phyloP scores from a whole-genome alignment of 2,113 vertebrate genomes.

The Brachyhypopomus gauderio region DNA sequence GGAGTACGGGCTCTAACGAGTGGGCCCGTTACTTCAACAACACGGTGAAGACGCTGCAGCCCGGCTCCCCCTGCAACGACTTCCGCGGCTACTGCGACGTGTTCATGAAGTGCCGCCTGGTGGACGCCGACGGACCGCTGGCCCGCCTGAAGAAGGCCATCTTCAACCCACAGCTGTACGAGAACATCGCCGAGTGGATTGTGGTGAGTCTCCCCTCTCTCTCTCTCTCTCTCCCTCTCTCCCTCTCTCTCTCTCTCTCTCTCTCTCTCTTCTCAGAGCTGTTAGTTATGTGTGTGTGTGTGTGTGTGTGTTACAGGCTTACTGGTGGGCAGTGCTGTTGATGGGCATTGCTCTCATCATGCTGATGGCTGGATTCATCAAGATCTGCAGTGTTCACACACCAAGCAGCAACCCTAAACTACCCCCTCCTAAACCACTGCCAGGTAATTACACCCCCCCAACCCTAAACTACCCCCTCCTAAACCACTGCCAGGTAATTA shows the following conservation, averaged over 20 bases:
- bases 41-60: constrained; percentile 85
- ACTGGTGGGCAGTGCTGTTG: constrained; percentile 97
- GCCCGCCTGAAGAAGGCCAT: constrained; percentile 96
- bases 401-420: constrained; percentile 98
- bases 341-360: constrained; percentile 98
- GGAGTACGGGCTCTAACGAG: constrained; percentile 83
- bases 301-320: constrained; percentile 72
- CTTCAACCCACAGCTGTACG: constrained; percentile 93
- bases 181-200: constrained; percentile 97
- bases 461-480: constrained; percentile 43
- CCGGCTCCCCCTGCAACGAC: constrained; percentile 96
- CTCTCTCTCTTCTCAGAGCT: too few relatives aligned
- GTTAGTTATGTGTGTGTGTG: constrained; percentile 1
- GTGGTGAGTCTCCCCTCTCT: constrained; percentile 79
- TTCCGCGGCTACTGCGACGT: constrained; percentile 98
- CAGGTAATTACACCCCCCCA: constrained; percentile 76
- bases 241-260: background rate
- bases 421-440: constrained; percentile 91
- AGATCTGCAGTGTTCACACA: constrained; percentile 97
- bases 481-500: background rate
- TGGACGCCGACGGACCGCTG: constrained; percentile 95
- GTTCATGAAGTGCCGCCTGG: constrained; percentile 92
- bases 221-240: background rate
- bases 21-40: constrained; percentile 78
- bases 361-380: constrained; percentile 98